Percentiles rank a stretch among this genome's conserved stretches.
phyloP scores from a whole-genome alignment of 2,113 vertebrate species.

The Euleptes europaea region DNA sequence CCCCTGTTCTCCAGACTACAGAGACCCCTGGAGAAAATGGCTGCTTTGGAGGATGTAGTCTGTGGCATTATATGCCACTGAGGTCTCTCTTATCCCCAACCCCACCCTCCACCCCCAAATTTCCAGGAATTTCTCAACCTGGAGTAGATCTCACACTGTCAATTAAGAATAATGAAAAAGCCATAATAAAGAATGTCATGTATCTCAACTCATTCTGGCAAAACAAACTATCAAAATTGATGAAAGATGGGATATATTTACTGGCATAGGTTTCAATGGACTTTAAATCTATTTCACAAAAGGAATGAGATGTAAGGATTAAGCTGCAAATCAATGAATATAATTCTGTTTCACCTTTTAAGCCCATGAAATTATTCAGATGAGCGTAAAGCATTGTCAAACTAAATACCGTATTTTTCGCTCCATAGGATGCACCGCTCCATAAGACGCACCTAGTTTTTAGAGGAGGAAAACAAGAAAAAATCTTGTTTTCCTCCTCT shows the following conservation, averaged over 20 bases:
- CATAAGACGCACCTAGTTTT: too few species aligned
- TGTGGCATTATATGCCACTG: background rate
- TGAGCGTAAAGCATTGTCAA: background rate
- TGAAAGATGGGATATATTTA: background rate
- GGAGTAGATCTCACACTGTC: background rate
- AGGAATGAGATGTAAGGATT: fast-evolving
- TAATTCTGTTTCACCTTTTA: background rate
- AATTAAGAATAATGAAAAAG: fast-evolving
- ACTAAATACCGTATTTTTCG: too few species aligned
- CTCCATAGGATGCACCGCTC: too few species aligned
- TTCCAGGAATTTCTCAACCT: too few species aligned
- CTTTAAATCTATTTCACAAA: fast-evolving
- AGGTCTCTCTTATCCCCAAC: too few species aligned
- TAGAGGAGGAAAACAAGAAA: too few species aligned
- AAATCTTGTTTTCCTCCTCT: too few species aligned
- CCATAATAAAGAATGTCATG: background rate
- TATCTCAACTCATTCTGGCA: background rate
- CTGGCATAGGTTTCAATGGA: background rate
- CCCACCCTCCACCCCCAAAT: too few species aligned
- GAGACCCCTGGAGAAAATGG: too few species aligned
- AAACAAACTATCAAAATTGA: background rate
- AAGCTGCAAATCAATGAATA: background rate
- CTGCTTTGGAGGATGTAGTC: background rate
- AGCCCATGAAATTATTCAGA: background rate
- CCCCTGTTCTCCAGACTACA: too few species aligned